These are phyloP conservation scores for Microtus montanus DNA, from an alignment of 2,113 vertebrate species.

Conservation along the genomic window DNA sequence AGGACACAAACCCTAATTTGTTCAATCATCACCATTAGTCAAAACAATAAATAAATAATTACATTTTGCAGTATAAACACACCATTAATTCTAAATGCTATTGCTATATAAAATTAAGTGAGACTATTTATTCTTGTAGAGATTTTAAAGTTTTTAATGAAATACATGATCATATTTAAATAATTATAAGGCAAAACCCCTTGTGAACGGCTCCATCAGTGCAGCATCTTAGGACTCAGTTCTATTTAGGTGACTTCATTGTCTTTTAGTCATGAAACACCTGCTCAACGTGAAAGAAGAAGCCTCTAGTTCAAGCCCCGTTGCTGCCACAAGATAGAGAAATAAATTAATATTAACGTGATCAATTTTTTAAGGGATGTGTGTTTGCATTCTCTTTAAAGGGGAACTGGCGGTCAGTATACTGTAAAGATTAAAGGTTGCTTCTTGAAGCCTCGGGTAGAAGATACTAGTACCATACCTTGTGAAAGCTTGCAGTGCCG, in stretches of 20 bases:
- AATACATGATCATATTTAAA: background rate
- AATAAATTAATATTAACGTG: background rate
- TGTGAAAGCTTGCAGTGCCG: accelerated
- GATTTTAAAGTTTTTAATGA: background rate
- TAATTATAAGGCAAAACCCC: background rate
- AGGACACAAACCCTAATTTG: background rate
- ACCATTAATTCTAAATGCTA: background rate
- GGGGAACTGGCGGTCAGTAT: background rate
- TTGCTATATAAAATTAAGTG: background rate
- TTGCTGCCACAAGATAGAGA: background rate
- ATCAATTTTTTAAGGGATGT: background rate
- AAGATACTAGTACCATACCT: background rate
- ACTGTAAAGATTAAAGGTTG: background rate
- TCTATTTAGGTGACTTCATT: background rate
- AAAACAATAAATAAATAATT: background rate
- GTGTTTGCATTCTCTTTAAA: background rate
- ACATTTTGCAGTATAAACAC: background rate
- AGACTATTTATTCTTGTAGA: background rate
- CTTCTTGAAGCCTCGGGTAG: background rate
- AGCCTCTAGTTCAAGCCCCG: background rate
- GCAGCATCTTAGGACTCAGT: background rate
- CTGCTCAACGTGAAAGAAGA: background rate
- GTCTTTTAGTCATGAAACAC: background rate
- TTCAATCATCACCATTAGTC: background rate
- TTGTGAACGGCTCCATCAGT: background rate